Base-by-base conservation (phyloP, 2,797 vertebrate species). In the Amblyopsis hoosieri region DNA sequence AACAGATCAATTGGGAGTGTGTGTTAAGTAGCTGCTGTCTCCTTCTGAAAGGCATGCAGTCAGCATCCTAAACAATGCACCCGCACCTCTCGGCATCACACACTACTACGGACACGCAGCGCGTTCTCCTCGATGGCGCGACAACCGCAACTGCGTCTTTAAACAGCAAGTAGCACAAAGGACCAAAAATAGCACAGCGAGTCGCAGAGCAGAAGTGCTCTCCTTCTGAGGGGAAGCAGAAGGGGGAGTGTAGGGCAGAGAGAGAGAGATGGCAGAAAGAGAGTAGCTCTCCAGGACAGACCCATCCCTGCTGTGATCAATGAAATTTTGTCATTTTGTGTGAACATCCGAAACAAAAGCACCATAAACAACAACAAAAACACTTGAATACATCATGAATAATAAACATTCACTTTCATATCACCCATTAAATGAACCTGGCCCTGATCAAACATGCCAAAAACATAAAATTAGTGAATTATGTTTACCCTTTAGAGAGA, bases 91-190 rank as follows among this genome's bases (percentile, higher is more conserved):
- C 75, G 70, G 63, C 61, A 71, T 67, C 50, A 64, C 52, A 64
- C 73, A 62, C 61, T 65, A 67, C 51, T 72, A 67, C 74, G 58
- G 47, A 64, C 37, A 51, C 64, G 29, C 15, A 80, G 65, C 71
- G 60, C 83, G 61, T 71, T 73, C 69, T 86, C 75, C 87, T 82
- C 82, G 78, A 81, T 78, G 83, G 87, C 80, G 68, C 79, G 87
- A 90, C 85, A 90, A 87, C 85, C 81, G 85, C 85, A 89, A 89
- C 88, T 88, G 87, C 58, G 73, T 91, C 89, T 92, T 91, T 91
- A 89, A 91, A 89, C 86, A 82, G 89, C 85, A 93, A 92, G 90
- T 91, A 90, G 90, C 90, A 92, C 91, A 92, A 92, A 91, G 82
- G 82, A 90, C 91, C 91, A 91, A 91, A 94, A 94, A 94, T 93